phyloP scores from a whole-genome alignment of 2,113 vertebrate genomes.

The Nyctibius bracteatus region DNA sequence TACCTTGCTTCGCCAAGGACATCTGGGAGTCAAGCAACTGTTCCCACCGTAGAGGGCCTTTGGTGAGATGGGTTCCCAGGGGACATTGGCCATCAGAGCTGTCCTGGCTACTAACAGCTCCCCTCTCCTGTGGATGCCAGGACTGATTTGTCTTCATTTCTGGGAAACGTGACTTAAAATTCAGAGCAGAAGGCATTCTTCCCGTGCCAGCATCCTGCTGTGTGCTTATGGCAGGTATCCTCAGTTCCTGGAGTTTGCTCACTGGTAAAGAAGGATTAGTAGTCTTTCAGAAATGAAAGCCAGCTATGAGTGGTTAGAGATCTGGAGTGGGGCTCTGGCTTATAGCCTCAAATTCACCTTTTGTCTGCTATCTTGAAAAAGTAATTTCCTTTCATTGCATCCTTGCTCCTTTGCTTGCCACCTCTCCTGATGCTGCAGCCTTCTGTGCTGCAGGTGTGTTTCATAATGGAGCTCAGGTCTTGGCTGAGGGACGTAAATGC shows the following conservation, averaged over 20 bases:
- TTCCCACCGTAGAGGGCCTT: background rate
- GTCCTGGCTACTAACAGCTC: background rate
- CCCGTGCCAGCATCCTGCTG: background rate
- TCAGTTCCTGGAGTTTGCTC: background rate
- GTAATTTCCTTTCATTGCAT: background rate
- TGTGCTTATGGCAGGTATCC: background rate
- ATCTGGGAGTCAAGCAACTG: background rate
- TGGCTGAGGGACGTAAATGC: background rate
- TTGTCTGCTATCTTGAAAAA: background rate
- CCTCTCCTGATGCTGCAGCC: rapidly evolving
- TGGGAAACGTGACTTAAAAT: background rate
- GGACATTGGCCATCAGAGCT: rapidly evolving
- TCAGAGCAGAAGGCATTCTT: background rate
- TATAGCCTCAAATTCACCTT: background rate
- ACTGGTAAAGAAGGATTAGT: background rate
- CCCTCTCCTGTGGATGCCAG: background rate
- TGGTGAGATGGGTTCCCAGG: background rate
- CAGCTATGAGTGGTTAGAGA: background rate
- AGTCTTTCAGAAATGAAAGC: background rate
- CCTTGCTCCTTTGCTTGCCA: background rate
- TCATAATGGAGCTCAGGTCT: rapidly evolving
- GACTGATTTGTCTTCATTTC: background rate
- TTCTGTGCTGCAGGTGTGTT: rapidly evolving
- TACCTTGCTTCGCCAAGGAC: conserved; percentile 5
- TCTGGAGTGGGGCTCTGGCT: background rate